A percentile compares a stretch with the other conserved stretches of the same genome.
phyloP scores from a whole-genome alignment of 1,140 invertebrate species.

The Platyura marginata region DNA sequence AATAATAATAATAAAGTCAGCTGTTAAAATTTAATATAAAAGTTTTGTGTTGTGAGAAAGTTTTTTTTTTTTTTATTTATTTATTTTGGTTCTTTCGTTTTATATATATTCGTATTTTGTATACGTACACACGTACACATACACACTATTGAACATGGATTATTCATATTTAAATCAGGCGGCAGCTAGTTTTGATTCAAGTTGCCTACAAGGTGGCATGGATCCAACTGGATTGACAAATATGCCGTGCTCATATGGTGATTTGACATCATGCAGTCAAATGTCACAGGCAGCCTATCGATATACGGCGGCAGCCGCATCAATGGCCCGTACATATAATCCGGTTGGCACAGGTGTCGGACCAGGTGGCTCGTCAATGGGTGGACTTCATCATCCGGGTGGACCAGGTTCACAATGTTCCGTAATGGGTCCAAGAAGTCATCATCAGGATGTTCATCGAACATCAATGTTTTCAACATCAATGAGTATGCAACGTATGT shows the following conservation, averaged over 20 bases:
- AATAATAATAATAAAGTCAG: too few relatives aligned
- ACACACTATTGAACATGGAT: constrained; percentile 46
- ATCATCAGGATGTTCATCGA: constrained; percentile 34
- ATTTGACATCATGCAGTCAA: constrained; percentile 68
- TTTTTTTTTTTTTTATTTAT: too few relatives aligned
- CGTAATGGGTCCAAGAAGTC: constrained; percentile 34
- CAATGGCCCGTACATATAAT: constrained; percentile 28
- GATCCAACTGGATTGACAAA: constrained; percentile 35
- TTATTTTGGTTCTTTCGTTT: too few relatives aligned
- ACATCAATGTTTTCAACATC: constrained; percentile 40
- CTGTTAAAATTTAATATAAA: background rate
- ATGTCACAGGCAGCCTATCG: constrained; percentile 62
- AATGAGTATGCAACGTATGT: constrained; percentile 43
- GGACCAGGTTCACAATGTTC: constrained; percentile 31
- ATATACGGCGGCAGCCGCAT: constrained; percentile 39
- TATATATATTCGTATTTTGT: too few relatives aligned
- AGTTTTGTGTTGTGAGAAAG: too few relatives aligned
- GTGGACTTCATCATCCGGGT: constrained; percentile 26
- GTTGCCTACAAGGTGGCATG: constrained; percentile 40
- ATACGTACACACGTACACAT: too few relatives aligned
- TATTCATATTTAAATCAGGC: constrained; percentile 55
- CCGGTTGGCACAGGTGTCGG: constrained; percentile 24
- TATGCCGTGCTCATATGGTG: constrained; percentile 63
- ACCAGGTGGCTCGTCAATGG: constrained; percentile 17
- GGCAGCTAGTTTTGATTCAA: constrained; percentile 42